These are phyloP conservation scores for Bombus turneri DNA, from an alignment of 1,140 invertebrate species.

Conservation along the genomic window DNA sequence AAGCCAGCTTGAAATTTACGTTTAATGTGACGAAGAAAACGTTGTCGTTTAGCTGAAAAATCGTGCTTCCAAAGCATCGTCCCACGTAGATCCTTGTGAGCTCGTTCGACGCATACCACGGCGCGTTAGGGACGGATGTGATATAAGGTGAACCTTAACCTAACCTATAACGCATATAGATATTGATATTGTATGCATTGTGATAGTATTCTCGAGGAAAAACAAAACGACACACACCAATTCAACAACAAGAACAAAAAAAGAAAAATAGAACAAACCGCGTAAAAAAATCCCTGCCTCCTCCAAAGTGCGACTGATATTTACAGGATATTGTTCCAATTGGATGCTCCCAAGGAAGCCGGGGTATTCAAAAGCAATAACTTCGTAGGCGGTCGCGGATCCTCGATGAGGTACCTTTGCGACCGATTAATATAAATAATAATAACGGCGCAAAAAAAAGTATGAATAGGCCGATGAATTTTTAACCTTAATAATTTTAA, in stretches of 20 bases:
- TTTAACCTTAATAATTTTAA: constrained; percentile 61
- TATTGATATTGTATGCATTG: constrained; percentile 73
- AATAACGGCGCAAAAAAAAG: constrained; percentile 26
- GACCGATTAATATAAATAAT: constrained; percentile 62
- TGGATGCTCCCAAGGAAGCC: constrained; percentile 81
- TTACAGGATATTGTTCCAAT: constrained; percentile 82
- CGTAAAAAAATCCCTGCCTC: constrained; percentile 41
- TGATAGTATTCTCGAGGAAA: constrained; percentile 69
- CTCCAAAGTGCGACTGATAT: constrained; percentile 78
- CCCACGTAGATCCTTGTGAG: not conserved
- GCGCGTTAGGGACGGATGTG: constrained; percentile 73
- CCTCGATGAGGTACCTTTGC: constrained; percentile 48
- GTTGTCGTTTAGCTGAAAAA: not conserved
- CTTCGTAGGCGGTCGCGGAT: constrained; percentile 71
- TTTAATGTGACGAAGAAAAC: not conserved
- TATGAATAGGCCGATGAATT: constrained; percentile 49
- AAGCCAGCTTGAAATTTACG: not conserved
- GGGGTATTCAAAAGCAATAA: constrained; percentile 83
- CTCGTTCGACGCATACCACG: constrained; percentile 29
- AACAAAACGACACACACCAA: constrained; percentile 10
- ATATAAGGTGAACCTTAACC: constrained; percentile 74
- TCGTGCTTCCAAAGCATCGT: constrained; percentile 17
- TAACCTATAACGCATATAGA: constrained; percentile 66
- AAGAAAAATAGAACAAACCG: not conserved
- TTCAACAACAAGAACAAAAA: not conserved